Base-by-base conservation (phyloP, 2,797 vertebrate genomes). In the Hypotaenidia okinawae region DNA sequence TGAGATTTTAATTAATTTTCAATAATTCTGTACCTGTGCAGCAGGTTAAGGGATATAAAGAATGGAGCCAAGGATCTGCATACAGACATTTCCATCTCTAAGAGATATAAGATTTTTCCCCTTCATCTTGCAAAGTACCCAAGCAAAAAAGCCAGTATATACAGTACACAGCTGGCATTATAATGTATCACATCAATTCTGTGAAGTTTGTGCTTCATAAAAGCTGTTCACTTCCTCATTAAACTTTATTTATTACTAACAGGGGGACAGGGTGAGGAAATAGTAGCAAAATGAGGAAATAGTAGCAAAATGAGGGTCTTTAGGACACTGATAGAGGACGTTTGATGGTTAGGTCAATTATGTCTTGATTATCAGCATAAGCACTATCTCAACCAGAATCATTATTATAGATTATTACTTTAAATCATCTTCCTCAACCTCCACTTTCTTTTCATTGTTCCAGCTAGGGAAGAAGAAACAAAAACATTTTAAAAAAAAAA, bases 191-290 rank as follows among this genome's bases (percentile, higher is more conserved):
- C 35, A 35, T 35, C 84, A 87, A 73, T 80, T 74, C 24, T 45
- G 25, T 2, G 7, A 95, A 89, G 80, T 57, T 55, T 41, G 12
- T 77, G 59, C 23, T 59, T 91, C 47, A 33, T 21, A 90, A 68
- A 87, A 77, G 22, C 70, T 74, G 52, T 82, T 87, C 54, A 70
- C 45, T 84, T 82, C 58, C 66, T 81, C 62, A 57, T 23, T 82
- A 37, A 88, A 96, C 32, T 91, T 86, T 87, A 52, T 87, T 73
- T 89, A 76, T 57, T 69, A 35, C 73, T 66, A 82, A 70, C 7
- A 11, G 15, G 22, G 4, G 47, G 39, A 82, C 72, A 45, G 19
- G 13, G 59, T 70, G 52, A 63, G n/a, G n/a, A 66, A 89, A 55
- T 16, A 74, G 32, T 75, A 89, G 43, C 13, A 76, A 82, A 95